phyloP scores from a whole-genome alignment of 2,797 vertebrate species.

The Ispidina picta region DNA sequence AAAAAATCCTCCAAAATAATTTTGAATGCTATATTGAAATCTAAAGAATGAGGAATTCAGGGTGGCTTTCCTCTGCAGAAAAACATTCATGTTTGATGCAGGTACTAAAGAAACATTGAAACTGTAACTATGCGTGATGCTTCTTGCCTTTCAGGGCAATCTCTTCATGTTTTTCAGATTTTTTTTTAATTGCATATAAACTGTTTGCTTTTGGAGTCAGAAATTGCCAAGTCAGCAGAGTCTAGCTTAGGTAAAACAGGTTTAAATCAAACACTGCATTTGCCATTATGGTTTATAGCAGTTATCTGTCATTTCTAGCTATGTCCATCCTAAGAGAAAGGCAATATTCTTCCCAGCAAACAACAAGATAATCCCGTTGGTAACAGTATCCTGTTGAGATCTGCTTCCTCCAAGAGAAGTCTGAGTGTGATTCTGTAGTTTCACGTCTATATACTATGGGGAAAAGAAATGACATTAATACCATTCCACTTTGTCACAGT shows the following conservation, averaged over 20 bases:
- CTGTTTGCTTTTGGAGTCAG: background rate
- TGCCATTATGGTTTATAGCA: background rate
- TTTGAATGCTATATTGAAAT: background rate
- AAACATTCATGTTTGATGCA: background rate
- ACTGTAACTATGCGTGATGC: background rate
- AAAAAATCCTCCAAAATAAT: background rate
- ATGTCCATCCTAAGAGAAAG: background rate
- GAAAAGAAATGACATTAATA: background rate
- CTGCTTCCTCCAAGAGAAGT: background rate
- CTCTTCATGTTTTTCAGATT: background rate
- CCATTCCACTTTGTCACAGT: background rate
- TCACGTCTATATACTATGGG: background rate
- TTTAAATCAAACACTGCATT: background rate
- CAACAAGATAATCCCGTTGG: background rate
- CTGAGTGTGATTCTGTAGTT: background rate
- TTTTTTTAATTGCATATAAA: background rate
- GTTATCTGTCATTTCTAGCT: background rate
- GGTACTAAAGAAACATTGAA: background rate
- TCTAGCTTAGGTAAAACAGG: background rate
- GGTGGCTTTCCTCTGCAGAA: background rate
- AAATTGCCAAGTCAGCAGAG: background rate
- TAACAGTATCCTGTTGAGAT: background rate
- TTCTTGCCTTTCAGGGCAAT: background rate
- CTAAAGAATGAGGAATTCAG: background rate
- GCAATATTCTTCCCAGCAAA: background rate